These are phyloP conservation scores for Pissodes strobi DNA, from an alignment of 1,140 invertebrate species.

Conservation along the genomic window DNA sequence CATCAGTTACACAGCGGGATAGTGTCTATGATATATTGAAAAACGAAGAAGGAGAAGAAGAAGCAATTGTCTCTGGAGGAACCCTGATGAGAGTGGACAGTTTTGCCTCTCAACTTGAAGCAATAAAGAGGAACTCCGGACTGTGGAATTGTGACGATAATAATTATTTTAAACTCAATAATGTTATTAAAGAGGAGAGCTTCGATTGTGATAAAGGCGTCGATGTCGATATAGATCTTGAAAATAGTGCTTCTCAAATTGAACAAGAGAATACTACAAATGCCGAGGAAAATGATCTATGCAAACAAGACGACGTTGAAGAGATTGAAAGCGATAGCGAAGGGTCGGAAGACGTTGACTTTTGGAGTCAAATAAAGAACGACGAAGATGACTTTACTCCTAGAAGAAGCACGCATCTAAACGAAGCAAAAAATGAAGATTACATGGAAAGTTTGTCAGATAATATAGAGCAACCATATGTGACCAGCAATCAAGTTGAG, in stretches of 20 bases:
- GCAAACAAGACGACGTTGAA: neutral
- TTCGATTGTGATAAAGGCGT: neutral
- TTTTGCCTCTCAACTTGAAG: constrained; percentile 33
- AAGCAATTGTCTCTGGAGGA: constrained; percentile 16
- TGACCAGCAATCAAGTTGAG: neutral
- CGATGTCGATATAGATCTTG: constrained; percentile 27
- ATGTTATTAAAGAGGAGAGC: constrained; percentile 15
- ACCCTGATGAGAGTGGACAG: constrained; percentile 35
- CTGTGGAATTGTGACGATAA: constrained; percentile 28
- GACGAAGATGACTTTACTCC: constrained; percentile 35
- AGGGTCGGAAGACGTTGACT: constrained; percentile 37
- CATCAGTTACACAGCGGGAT: constrained; percentile 3
- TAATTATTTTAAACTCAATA: neutral
- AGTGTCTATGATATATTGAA: constrained; percentile 36
- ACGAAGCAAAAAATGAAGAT: constrained; percentile 2
- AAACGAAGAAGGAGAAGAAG: constrained; percentile 20
- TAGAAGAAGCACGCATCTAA: constrained; percentile 15
- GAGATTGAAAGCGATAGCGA: neutral
- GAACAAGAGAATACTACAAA: no score
- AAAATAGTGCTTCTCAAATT: neutral
- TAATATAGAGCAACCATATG: constrained; percentile 1
- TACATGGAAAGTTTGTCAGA: neutral
- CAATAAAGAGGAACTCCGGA: constrained; percentile 32
- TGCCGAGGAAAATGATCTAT: no score
- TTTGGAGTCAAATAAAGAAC: constrained; percentile 44